phyloP scores from a whole-genome alignment of 2,888 invertebrate species.

The Rugalucina vietnamica region DNA sequence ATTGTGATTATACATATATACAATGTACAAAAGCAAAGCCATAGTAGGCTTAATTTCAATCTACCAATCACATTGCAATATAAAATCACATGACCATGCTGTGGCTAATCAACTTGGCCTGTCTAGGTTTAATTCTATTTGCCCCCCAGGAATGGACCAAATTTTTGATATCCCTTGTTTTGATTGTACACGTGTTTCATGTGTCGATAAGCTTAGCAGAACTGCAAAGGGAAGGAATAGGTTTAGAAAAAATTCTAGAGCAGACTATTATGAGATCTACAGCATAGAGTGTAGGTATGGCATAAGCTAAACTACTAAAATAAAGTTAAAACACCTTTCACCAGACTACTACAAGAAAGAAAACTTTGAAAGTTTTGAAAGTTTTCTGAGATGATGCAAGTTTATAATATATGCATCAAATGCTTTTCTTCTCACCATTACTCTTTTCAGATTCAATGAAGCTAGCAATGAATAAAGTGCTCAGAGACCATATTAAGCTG shows the following conservation, averaged over 20 bases:
- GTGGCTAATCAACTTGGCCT: constrained; percentile 70
- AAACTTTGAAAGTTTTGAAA: background rate
- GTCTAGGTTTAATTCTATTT: background rate
- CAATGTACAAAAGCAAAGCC: constrained; percentile 57
- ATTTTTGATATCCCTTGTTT: background rate
- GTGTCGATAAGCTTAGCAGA: constrained; percentile 35
- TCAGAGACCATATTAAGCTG: background rate
- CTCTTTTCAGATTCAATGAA: background rate
- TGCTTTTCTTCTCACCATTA: background rate
- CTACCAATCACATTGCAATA: constrained; percentile 58
- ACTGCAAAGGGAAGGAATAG: constrained; percentile 11
- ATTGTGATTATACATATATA: constrained; percentile 29
- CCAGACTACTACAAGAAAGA: background rate
- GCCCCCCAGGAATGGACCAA: background rate
- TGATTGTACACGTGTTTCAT: constrained; percentile 71
- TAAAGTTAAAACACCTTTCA: constrained; percentile 7
- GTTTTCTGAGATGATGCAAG: background rate
- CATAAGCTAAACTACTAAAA: constrained; percentile 10
- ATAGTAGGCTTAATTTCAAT: constrained; percentile 32
- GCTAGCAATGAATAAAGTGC: constrained; percentile 3
- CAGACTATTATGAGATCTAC: constrained; percentile 16
- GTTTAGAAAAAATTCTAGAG: constrained; percentile 15
- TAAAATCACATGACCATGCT: constrained; percentile 59
- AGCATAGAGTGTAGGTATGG: constrained; percentile 3
- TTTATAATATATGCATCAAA: background rate